A percentile compares a stretch with the other conserved stretches of the same genome.
Conservation (phyloP, 1,140 invertebrate genomes). For the Pissodes strobi region DNA sequence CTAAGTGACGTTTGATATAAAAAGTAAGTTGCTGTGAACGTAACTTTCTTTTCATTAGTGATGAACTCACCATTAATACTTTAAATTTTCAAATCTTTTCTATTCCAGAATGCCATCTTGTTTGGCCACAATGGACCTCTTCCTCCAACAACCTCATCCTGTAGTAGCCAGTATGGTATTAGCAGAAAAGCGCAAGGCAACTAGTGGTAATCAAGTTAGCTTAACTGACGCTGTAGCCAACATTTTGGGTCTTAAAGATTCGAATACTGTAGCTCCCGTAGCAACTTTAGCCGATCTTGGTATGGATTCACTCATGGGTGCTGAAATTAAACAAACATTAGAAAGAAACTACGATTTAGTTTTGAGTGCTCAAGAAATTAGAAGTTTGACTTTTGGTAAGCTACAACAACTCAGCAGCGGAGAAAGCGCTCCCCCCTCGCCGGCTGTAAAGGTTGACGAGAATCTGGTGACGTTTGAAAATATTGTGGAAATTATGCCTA, state of each 20-base stretch:
- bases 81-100: background rate
- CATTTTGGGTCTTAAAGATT: conserved; percentile 87
- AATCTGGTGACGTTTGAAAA: conserved; percentile 60
- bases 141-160: conserved; percentile 85
- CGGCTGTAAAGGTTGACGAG: conserved; percentile 36
- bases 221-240: conserved; percentile 78
- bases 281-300: conserved; percentile 88
- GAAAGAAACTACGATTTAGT: conserved; percentile 90
- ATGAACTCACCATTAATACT: background rate
- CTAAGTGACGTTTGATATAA: too few species aligned
- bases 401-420: conserved; percentile 68
- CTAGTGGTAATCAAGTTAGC: conserved; percentile 59
- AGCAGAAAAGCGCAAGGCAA: conserved; percentile 70
- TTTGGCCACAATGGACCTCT: conserved; percentile 80
- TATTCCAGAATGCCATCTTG: conserved; percentile 77
- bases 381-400: conserved; percentile 75
- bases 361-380: conserved; percentile 87
- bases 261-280: conserved; percentile 71
- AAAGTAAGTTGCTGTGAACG: background rate
- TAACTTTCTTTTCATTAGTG: too few species aligned
- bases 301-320: conserved; percentile 97
- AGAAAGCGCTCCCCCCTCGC: conserved; percentile 45
- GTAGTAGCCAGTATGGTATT: conserved; percentile 84
- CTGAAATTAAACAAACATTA: conserved; percentile 95
- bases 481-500: conserved; percentile 65